Evolutionary conservation across 2,888 invertebrate genomes (phyloP), one percentile per base, ranked within the genome.

Genomic region (Hydrotaea cyrtoneurina): DNA sequence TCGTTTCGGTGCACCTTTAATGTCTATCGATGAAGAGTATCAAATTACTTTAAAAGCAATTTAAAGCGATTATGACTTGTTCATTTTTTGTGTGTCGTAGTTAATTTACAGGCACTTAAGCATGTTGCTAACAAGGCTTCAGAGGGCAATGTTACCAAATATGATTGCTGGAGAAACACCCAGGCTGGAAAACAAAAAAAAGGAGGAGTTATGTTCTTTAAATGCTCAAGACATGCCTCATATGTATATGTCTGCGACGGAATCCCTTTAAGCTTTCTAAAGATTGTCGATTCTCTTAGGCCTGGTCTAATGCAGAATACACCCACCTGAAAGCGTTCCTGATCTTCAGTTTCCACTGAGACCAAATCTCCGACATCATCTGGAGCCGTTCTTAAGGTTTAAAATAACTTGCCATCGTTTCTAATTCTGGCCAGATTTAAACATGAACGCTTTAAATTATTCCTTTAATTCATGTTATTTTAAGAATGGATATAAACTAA

Each of bases 41-140:
- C 75, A 75, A 84, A 81, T 84, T 80, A 78, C 84, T 75, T 71
- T 74, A 53, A 74, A 79, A 64, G 43, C n/a, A 39, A 23, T 74
- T 80, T 69, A 78, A 57, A 55, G 46, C 69, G 62, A 80, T 78
- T 36, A 71, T 75, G 78, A 78, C 55, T 80, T 73, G 77, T 31
- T 31, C 57, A 57, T 78, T 72, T 78, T 73, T 57, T 43, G n/a
- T n/a, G n/a, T n/a, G 62, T 15, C 15, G 19, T 69, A 53, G 5
- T 31, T 11, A 26, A 31, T 73, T 64, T 50, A 39, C 21, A 31
- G 31, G 50, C 15, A 21, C 39, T 62, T n/a, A 46, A 59, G 69
- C n/a, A n/a, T 69, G 21, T 43, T 69, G 69, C 46, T 69, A 69
- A 69, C 69, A 46, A 69, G 55, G 66, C 39, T 23, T 23, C 23